These are phyloP conservation scores for Sycophila sp. DNA, from an alignment of 1,140 invertebrate species.

Conservation along the genomic window DNA sequence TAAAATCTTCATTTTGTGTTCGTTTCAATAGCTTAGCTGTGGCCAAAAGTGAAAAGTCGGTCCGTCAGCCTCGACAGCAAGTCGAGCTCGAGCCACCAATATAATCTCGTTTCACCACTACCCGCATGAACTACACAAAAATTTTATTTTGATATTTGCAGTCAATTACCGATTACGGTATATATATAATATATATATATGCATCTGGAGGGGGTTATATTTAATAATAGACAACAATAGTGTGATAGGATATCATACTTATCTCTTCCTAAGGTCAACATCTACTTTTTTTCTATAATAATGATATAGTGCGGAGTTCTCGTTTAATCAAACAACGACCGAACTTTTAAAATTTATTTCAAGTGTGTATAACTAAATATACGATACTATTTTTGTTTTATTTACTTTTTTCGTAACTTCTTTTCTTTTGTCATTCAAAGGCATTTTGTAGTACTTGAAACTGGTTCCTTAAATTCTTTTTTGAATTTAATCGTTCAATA, in stretches of 20 bases:
- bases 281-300: slow-evolving; percentile 23
- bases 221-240: slow-evolving; percentile 36
- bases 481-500: slow-evolving; percentile 4
- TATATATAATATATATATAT: slow-evolving; percentile 25
- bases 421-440: slow-evolving; percentile 29
- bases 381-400: slow-evolving; percentile 13
- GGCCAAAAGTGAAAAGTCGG: too few species aligned
- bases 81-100: background rate
- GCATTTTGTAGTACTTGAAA: slow-evolving; percentile 30
- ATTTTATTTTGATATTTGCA: slow-evolving; percentile 26
- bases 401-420: slow-evolving; percentile 13
- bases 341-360: slow-evolving; percentile 1
- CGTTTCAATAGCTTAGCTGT: too few species aligned
- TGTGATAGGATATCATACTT: slow-evolving; percentile 34
- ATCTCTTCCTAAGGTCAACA: slow-evolving; percentile 30
- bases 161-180: slow-evolving; percentile 22
- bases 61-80: background rate
- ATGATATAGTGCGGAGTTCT: slow-evolving; percentile 28
- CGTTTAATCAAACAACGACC: slow-evolving; percentile 11
- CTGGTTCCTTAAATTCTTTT: background rate
- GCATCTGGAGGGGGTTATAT: slow-evolving; percentile 18
- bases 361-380: slow-evolving; percentile 12
- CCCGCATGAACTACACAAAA: slow-evolving; percentile 10
- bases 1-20: too few species aligned
- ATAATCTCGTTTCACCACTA: background rate